Evolutionary conservation across 2,797 vertebrate genomes (phyloP), one percentile per base, ranked within the genome.

Genomic region (Phalanger gymnotis): DNA sequence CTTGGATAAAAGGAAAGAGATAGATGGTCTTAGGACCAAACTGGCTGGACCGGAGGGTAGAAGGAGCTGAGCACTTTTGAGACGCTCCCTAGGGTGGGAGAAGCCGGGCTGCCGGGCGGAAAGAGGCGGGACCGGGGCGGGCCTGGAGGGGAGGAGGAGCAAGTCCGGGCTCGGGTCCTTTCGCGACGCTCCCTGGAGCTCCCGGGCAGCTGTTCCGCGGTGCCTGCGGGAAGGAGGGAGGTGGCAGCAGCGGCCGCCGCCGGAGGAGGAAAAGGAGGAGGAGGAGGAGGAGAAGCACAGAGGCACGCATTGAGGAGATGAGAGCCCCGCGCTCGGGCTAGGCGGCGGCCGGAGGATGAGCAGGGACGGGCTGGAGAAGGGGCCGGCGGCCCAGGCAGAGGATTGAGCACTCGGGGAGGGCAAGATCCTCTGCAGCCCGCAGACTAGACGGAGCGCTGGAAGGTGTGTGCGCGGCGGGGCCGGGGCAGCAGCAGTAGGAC

Each of bases 61-160:
- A 30, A 93, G 92, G 94, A n/a, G 96, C 97, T 12, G 28, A 5
- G 96, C 94, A 96, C 97, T 98, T 98, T 97, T 28, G 96, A 96
- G 98, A 98, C 98, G 96, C 97, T 98, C 98, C 97, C 97, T 97
- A 91, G 95, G 56, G 94, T 93, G 97, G 95, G 94, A 96, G 93
- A 34, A 31, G 19, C 22, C 53, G 11, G 96, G 57, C 91, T 92
- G 57, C 0, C 61, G 40, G 91, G 73, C 54, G 34, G 95, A 40
- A 92, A 56, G 91, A n/a, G 95, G 94, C 54, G 66, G 96, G 90
- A 93, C 91, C 31, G 92, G 12, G 90, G 92, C 81, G 91, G 58
- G 14, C 92, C 22, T 31, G 47, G 90, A 93, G 34, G 94, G 90
- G 90, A 73, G 61, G 66, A 7, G 66, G 66, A 47, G 66, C 66